phyloP scores from a whole-genome alignment of 2,888 invertebrate species.

The Synergus itoensis region DNA sequence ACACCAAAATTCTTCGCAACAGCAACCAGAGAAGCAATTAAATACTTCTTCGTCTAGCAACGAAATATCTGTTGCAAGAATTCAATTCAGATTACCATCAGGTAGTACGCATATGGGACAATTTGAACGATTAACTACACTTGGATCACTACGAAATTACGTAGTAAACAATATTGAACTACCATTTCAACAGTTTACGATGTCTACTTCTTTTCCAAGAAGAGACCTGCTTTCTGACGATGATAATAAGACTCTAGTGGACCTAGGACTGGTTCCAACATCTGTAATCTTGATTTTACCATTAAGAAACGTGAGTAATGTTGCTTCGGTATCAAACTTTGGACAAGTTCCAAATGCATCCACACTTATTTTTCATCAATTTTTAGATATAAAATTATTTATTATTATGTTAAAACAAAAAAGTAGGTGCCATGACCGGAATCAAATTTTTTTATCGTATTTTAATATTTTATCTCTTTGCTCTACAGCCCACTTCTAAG shows the following conservation, averaged over 20 bases:
- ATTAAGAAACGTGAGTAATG: constrained; percentile 73
- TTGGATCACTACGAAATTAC: constrained; percentile 81
- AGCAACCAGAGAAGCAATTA: constrained; percentile 57
- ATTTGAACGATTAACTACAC: constrained; percentile 84
- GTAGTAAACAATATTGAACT: constrained; percentile 80
- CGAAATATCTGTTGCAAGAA: constrained; percentile 81
- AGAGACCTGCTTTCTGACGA: constrained; percentile 83
- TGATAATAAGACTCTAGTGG: constrained; percentile 80
- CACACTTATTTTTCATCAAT: no score
- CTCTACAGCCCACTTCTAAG: constrained; percentile 61
- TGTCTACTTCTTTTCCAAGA: constrained; percentile 89
- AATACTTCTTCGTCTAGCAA: constrained; percentile 42
- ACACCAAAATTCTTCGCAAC: constrained; percentile 47
- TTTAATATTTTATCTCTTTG: constrained; percentile 29
- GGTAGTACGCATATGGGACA: constrained; percentile 87
- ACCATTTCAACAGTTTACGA: constrained; percentile 81
- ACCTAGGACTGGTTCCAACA: constrained; percentile 87
- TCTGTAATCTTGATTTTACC: constrained; percentile 88
- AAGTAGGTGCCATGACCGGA: no score
- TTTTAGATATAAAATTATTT: no score
- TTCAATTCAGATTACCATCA: constrained; percentile 93
- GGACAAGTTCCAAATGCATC: not conserved
- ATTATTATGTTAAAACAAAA: no score
- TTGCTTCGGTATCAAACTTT: not conserved
- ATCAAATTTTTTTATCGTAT: not conserved